Percentiles rank a stretch among this genome's conserved stretches.
Conservation (phyloP, 2,797 vertebrate genomes). For the Artibeus jamaicensis region DNA sequence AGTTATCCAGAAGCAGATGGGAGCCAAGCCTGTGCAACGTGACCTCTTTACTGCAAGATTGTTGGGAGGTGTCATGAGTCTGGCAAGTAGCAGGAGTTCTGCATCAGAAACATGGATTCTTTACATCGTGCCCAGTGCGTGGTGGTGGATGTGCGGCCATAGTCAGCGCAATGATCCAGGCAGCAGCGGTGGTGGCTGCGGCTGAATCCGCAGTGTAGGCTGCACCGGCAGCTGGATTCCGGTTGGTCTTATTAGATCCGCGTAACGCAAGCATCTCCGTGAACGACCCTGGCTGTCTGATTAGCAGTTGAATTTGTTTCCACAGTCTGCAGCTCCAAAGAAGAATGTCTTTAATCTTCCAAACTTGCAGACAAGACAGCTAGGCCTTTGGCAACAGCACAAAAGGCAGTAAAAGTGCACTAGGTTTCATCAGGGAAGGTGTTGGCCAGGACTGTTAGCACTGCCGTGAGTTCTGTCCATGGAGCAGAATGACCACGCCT, state of each 20-base stretch:
- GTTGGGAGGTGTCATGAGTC: not conserved
- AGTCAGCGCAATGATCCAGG: not conserved
- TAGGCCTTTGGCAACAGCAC: not conserved
- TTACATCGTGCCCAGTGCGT: too few species aligned
- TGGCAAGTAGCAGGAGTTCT: not conserved
- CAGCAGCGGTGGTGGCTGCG: not conserved
- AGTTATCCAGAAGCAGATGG: not conserved
- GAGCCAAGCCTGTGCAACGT: too few species aligned
- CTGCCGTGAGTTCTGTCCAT: not conserved
- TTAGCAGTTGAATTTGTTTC: not conserved
- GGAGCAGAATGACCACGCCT: not conserved
- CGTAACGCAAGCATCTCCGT: not conserved
- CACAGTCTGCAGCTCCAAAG: not conserved
- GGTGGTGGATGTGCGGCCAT: not conserved
- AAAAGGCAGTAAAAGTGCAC: not conserved
- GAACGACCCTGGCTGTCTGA: not conserved
- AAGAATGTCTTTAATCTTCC: not conserved
- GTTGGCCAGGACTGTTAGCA: not conserved
- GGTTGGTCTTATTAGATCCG: not conserved
- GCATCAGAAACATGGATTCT: not conserved
- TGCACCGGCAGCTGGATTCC: not conserved
- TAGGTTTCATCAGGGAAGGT: not conserved
- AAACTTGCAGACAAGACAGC: not conserved
- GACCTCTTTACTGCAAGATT: not conserved
- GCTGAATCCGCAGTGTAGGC: not conserved